Evolutionary conservation across 35 echinoderm and acorn worm genomes (phyloP), one percentile per base, ranked within the genome.

Genomic region (Lytechinus pictus): DNA sequence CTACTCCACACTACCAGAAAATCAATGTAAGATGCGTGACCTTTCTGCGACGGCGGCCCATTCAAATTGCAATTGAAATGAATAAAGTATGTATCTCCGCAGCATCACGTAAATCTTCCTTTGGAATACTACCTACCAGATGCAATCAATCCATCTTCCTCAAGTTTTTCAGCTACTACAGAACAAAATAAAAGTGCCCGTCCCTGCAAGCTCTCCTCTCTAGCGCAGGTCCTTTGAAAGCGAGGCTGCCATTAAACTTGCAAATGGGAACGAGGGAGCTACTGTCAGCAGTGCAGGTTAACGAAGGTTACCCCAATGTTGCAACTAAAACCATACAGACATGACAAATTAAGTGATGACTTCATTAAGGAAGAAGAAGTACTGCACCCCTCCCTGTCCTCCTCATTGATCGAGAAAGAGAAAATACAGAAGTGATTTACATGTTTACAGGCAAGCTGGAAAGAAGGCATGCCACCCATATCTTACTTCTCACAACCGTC

Each of bases 341-440:
- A 90, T 16, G 88, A 1, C 29, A 90, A 90, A 90, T 90, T 10
- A 90, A 54, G 88, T 90, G 88, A 90, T 90, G 88, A 54, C 88
- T 90, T 90, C 88, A 90, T 90, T 79, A 79, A 14, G 61, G 14
- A 13, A 5, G 19, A 79, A 24, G n/a, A 79, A 5, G 24, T 21
- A 24, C 19, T 24, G 19, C 66, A 19, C 66, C 14, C 61, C 61
- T 21, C 61, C 66, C 19, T 14, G 16, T 24, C 19, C 66, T 16
- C 66, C 21, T 6, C 14, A 9, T 58, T 13, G 56, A 58, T 58
- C 56, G 9, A 58, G 56, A 58, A 58, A 58, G 56, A 58, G 66
- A 79, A 79, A 8, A 79, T 14, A 6, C n/a, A n/a, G 66, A 8
- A 79, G 8, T 79, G 66, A 79, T 79, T n/a, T n/a, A 79, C 14